These are phyloP conservation scores for Sula dactylatra DNA, from an alignment of 2,113 vertebrate species.

Conservation along the genomic window DNA sequence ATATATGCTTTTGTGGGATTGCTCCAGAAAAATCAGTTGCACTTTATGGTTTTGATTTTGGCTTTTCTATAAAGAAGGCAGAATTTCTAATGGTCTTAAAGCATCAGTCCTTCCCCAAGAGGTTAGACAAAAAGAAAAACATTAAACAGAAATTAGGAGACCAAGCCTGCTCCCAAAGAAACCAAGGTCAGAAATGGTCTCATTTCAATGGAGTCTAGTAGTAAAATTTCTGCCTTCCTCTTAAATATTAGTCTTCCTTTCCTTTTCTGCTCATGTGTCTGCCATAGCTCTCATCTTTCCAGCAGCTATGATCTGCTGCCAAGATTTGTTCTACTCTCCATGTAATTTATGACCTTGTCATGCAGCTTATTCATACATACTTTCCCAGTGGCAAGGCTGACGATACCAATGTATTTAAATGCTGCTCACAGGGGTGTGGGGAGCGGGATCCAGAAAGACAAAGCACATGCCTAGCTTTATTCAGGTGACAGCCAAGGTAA, in stretches of 20 bases:
- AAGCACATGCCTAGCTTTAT: not conserved
- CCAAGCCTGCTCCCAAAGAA: not conserved
- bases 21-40: not conserved
- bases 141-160: constrained; percentile 3
- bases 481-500: not conserved
- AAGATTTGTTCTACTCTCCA: constrained; percentile 13
- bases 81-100: not conserved
- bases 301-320: constrained; percentile 41
- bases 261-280: constrained; percentile 28
- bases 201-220: not conserved
- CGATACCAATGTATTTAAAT: not conserved
- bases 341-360: constrained; percentile 45
- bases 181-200: not conserved
- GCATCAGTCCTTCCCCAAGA: not conserved
- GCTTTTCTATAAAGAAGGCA: not conserved
- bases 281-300: constrained; percentile 13
- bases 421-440: not conserved
- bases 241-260: constrained; percentile 39
- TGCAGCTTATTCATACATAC: not conserved
- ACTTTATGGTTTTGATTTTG: not conserved
- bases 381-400: not conserved
- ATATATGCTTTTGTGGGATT: not conserved
- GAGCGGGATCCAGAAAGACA: not conserved
- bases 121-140: not conserved
- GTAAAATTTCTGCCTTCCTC: constrained; percentile 23